Base-by-base conservation (phyloP, 2,888 invertebrate species). In the Slavum lentiscoides region DNA sequence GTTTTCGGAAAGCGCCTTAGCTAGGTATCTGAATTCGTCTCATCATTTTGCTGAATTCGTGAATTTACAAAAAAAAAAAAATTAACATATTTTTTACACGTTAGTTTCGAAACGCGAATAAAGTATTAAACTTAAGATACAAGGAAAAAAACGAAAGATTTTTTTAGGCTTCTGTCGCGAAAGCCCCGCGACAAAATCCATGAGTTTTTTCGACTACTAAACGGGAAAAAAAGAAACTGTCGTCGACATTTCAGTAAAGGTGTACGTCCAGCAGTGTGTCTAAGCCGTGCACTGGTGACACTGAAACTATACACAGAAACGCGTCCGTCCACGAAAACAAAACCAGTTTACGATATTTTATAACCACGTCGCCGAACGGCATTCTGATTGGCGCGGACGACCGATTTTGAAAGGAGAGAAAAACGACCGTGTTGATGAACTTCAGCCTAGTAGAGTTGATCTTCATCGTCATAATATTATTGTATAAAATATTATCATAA, bases 291-390 rank as follows among this genome's bases (percentile, higher is more conserved):
- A 21, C 49, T 3, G 3, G 3, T 53, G 49, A 13, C 15, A 55
- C 7, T 19, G 23, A 39, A 17, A 23, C 23, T 49, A 30, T 30
- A 30, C 30, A 4, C 30, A 49, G 49, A 69, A 76, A 69, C 49
- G 49, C 76, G 67, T 61, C 67, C 39, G 75, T 23, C 15, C 76
- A 76, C 76, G 59, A 77, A 77, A 77, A 70, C 69, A 77, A 77
- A 77, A 77, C 69, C 69, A 61, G 64, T 77, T 77, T 69, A 55
- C 61, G 64, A 1, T 30, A 30, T 30, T 30, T 30, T 30, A 30
- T 68, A 43, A 49, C 43, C n/a, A 43, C 43, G 59, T 39, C 37
- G 59, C 39, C n/a, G 23, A 30, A 67, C 69, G 21, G 37, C 61
- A 62, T 39, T 61, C 59, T 68, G 66, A 67, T 74, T 74, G 62